Conservation (phyloP, 2,113 vertebrate species). For the Pleuronectes platessa region DNA sequence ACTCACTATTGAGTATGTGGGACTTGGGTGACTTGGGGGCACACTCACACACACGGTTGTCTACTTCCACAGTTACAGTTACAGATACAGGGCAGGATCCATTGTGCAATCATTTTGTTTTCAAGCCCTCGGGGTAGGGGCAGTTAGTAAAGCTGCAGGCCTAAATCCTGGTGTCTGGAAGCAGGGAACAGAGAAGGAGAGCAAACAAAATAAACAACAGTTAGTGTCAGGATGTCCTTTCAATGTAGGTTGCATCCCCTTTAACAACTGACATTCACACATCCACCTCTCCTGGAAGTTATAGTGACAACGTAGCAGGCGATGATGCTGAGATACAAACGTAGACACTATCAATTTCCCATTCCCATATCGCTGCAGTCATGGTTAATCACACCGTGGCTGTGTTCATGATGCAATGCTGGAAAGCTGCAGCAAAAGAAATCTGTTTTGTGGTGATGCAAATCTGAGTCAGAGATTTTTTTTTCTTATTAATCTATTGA, state of each 20-base stretch:
- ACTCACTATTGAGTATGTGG: conserved; percentile 34
- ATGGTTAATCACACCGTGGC: conserved; percentile 21
- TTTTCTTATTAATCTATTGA: neutral
- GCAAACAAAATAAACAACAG: conserved; percentile 33
- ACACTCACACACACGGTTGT: conserved; percentile 1
- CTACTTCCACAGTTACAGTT: conserved; percentile 9
- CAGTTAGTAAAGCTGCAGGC: conserved; percentile 39
- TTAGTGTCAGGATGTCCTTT: conserved; percentile 27
- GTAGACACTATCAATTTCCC: neutral
- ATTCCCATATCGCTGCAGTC: conserved; percentile 8
- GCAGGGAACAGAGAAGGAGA: conserved; percentile 1
- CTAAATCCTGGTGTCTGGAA: conserved; percentile 27
- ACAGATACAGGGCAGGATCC: conserved; percentile 1
- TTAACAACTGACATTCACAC: conserved; percentile 10
- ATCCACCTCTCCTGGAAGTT: neutral
- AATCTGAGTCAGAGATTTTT: neutral
- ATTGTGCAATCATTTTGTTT: conserved; percentile 17
- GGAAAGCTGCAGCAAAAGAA: conserved; percentile 10
- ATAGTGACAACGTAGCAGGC: neutral
- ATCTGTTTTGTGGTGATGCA: neutral
- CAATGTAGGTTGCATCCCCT: too few relatives aligned
- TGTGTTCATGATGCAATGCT: neutral
- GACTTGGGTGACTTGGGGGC: conserved; percentile 47
- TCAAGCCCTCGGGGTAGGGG: conserved; percentile 31
- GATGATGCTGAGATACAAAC: conserved; percentile 8